Base-by-base conservation (phyloP, 2,888 invertebrate species). In the Caradrina kadenii region DNA sequence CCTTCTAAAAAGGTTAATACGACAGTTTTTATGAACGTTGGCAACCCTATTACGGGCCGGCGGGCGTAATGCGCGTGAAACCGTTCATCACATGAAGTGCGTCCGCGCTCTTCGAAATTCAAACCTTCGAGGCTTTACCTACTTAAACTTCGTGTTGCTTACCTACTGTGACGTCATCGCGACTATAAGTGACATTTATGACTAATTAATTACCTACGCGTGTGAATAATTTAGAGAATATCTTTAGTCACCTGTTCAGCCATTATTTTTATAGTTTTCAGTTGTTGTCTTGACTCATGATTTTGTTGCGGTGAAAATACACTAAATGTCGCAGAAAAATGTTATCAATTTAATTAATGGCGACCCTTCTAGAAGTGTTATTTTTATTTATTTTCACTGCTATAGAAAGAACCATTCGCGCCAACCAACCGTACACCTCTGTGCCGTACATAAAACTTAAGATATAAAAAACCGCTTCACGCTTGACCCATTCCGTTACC, bases 21-120 rank as follows among this genome's bases (percentile, higher is more conserved):
- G 65, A 70, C 75, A 75, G 77, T 75, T 78, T 76, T 78, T 70
- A 78, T 76, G 76, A 76, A 79, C 63, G 56, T 63, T 78, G 86
- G 72, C 85, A 89, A 73, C 90, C 91, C 89, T 91, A 84, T 56
- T 71, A 66, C 66, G 35, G 73, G 73, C 87, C 86, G 82, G 82
- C 86, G 83, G 88, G 88, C 73, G 86, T 91, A 89, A 93, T 89
- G 87, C 84, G 90, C 90, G 90, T 90, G 88, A 92, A 91, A 90
- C 89, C 90, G 89, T 90, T 88, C 89, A 90, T 92, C 91, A 91
- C 79, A 81, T 79, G 81, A 84, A 80, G 78, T 84, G 83, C 84
- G 81, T 85, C 58, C 77, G 76, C 79, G 82, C 76, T 78, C 63
- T 86, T 90, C 85, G 76, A 87, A 87, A 87, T 88, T 89, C 83